Evolutionary conservation across 2,888 invertebrate genomes (phyloP), one percentile per base, ranked within the genome.

Genomic region (Hirtodrosophila histrioides): DNA sequence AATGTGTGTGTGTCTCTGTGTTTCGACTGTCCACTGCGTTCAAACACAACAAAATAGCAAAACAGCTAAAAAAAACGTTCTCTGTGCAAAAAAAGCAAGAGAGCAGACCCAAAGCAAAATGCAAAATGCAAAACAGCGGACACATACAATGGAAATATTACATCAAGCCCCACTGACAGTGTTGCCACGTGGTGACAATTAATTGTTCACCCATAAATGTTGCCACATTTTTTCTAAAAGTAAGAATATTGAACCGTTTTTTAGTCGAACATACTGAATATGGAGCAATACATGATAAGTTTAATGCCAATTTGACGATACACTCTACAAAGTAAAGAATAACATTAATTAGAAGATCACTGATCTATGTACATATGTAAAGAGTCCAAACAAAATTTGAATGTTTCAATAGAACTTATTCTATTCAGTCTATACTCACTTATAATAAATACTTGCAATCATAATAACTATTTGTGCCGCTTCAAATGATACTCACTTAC

Each of bases 181-280:
- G 84, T 86, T 85, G 86, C 85, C 88, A 88, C 68, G 51, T 62
- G 65, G 63, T 74, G 69, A 65, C 85, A 82, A 81, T 81, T 82
- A 72, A 75, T 78, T 75, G 79, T 75, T 57, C 58, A 63, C 61
- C 71, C 57, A 51, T 46, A 53, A 55, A 58, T 48, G 53, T 62
- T 61, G 78, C 53, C 40, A 55, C 35, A 37, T 69, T 67, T 74
- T 70, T 69, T 58, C 36, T 10, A 48, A 61, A 39, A 46, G 40
- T n/a, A 3, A 31, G 46, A 58, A 49, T 71, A 37, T 62, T 35
- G 4, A 8, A 58, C 27, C 37, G 7, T 27, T 40, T 44, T 64
- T 48, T 40, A 24, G 23, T 8, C 17, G 23, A 36, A 24, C 8
- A 50, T n/a, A 29, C 27, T 44, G 7, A 41, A 29, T 50, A 60